A percentile compares a stretch with the other conserved stretches of the same genome.
Evolutionary conservation across 2,113 vertebrate genomes (phyloP).

Genomic region (Psilopsiagon aymara): DNA sequence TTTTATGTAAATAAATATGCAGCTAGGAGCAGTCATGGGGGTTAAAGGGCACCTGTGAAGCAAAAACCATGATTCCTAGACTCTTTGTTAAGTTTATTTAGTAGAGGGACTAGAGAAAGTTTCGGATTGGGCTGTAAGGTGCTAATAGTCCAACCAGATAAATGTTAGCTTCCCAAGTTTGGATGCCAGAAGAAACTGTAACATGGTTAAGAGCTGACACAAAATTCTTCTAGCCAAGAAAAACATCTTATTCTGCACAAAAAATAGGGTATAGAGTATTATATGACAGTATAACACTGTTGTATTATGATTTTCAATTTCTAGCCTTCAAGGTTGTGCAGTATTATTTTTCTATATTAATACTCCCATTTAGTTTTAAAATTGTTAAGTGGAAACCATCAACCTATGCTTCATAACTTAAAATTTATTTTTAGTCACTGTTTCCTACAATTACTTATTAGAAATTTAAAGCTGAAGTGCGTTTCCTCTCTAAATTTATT

Average conservation of each 20-base stretch:
- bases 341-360: slow-evolving; percentile 22
- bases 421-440: neutral
- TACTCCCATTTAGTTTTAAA: slow-evolving; percentile 41
- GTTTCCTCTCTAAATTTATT: neutral
- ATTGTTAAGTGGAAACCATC: neutral
- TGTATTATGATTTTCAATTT: slow-evolving; percentile 6
- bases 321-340: neutral
- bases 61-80: slow-evolving; percentile 56
- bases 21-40: slow-evolving; percentile 16
- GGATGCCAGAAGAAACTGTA: slow-evolving; percentile 68
- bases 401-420: neutral
- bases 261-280: neutral
- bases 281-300: neutral
- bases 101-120: slow-evolving; percentile 11
- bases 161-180: slow-evolving; percentile 66
- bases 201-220: slow-evolving; percentile 35
- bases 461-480: slow-evolving; percentile 6
- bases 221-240: slow-evolving; percentile 37
- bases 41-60: slow-evolving; percentile 38
- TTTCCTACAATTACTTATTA: neutral
- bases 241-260: slow-evolving; percentile 25
- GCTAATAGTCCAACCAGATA: slow-evolving; percentile 70
- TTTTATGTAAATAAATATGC: slow-evolving; percentile 35
- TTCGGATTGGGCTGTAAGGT: slow-evolving; percentile 58
- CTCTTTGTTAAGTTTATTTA: slow-evolving; percentile 48